Base-by-base conservation (phyloP, 30 jellyfish, hydroid and myxozoan genomes). In the Catostylus mosaicus region DNA sequence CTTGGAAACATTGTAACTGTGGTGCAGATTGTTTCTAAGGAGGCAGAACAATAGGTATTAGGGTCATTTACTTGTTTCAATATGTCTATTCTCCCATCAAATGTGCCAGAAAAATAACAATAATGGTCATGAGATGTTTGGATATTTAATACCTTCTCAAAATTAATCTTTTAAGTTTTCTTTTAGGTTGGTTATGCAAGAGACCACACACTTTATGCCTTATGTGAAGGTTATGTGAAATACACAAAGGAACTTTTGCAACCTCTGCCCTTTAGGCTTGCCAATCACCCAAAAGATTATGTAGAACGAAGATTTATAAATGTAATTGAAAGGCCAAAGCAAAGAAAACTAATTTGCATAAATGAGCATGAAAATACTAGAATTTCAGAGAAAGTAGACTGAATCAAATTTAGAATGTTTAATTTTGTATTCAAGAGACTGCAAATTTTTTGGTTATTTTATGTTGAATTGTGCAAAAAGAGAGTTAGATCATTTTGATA, bases 181-280 rank as follows among this genome's bases (percentile, higher is more conserved):
- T 59, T 59, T 30, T 30, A 93, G 98, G 98, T 93, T 68, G 96
- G 92, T 35, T 77, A 75, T 69, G 97, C 94, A 26, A 76, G 96
- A 43, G 98, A 93, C 54, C 98, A 93, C 47, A 73, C 97, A 9
- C 61, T 93, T 34, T 92, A 38, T 68, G 96, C 98, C 23, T 63
- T 93, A 61, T 50, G 94, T 26, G 98, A 93, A 82, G 98, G 98
- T 9, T 47, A 87, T 75, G 98, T 93, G 38, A 82, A 87, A 61
- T 69, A 68, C 32, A 81, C 96, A 23, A 45, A 65, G 22, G 98
- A 93, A 83, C 84, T 93, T 16, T 27, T 86, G 33, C 76, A 74
- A 9, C 95, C 88, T 11, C 75, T 65, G 26, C 95, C 91, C 30
- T 65, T 65, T 75, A 76, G 69, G 32, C 54, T 52, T 29, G 60